A percentile compares a stretch with the other conserved stretches of the same genome.
phyloP scores from a whole-genome alignment of 2,888 invertebrate genomes.

The Parnassius orleans region DNA sequence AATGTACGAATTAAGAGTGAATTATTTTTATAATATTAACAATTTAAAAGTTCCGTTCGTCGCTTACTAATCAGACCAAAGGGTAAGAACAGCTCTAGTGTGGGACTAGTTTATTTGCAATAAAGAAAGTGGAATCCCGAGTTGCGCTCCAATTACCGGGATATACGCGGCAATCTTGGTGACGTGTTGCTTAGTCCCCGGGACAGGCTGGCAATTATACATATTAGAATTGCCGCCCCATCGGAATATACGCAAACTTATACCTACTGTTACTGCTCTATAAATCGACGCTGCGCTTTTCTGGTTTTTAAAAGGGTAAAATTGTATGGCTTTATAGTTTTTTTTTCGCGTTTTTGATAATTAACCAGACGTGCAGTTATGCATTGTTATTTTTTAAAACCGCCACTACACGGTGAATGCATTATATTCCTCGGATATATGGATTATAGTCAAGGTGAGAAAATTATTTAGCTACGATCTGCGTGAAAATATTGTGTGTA shows the following conservation, averaged over 20 bases:
- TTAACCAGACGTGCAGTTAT: too few relatives aligned
- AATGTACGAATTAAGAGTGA: too few relatives aligned
- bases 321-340: too few relatives aligned
- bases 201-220: conserved; percentile 66
- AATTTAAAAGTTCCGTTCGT: background rate
- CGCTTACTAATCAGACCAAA: conserved; percentile 31
- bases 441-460: too few relatives aligned
- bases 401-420: too few relatives aligned
- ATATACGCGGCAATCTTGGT: conserved; percentile 77
- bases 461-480: too few relatives aligned
- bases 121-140: conserved; percentile 80
- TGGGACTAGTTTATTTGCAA: conserved; percentile 78
- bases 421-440: too few relatives aligned
- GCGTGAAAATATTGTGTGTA: too few relatives aligned
- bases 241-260: conserved; percentile 16
- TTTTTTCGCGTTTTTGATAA: too few relatives aligned
- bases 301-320: too few relatives aligned
- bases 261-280: conserved; percentile 21
- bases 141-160: conserved; percentile 79
- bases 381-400: too few relatives aligned
- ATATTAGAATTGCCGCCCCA: conserved; percentile 54
- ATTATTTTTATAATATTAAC: too few relatives aligned
- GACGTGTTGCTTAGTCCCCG: conserved; percentile 69
- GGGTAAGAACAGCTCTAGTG: conserved; percentile 65
- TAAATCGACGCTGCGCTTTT: conserved; percentile 26